Percentiles rank a stretch among this genome's conserved stretches.
phyloP scores from a whole-genome alignment of 2,113 vertebrate genomes.

The Elephas maximus region DNA sequence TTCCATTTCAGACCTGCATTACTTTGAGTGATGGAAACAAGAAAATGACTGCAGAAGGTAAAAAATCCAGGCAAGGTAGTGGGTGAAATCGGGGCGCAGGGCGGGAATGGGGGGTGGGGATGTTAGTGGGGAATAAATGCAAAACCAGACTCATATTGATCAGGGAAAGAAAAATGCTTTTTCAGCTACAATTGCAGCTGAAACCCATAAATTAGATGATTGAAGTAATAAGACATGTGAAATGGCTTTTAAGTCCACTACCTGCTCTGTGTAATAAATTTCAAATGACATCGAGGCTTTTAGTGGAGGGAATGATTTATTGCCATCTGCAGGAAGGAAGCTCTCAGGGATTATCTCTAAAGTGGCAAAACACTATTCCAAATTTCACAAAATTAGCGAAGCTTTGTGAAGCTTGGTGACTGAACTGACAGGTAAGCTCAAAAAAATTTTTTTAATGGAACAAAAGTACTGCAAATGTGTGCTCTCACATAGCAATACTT shows the following conservation, averaged over 20 bases:
- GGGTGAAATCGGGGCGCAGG: neutral
- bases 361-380: conserved; percentile 90
- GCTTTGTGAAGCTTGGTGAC: conserved; percentile 82
- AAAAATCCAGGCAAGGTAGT: conserved; percentile 6
- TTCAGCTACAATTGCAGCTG: conserved; percentile 86
- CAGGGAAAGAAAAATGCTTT: conserved; percentile 87
- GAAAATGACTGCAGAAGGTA: conserved; percentile 68
- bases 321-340: conserved; percentile 88
- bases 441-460: conserved; percentile 70
- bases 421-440: conserved; percentile 85
- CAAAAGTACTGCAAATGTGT: conserved; percentile 72
- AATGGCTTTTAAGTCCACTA: conserved; percentile 92
- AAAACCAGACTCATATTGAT: conserved; percentile 88
- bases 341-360: conserved; percentile 92
- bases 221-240: conserved; percentile 91
- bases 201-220: conserved; percentile 91
- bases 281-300: conserved; percentile 91
- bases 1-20: conserved; percentile 74
- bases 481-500: conserved; percentile 12
- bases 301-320: conserved; percentile 91
- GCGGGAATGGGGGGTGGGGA: neutral
- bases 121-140: conserved; percentile 76
- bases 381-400: conserved; percentile 90
- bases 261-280: conserved; percentile 90
- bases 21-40: conserved; percentile 67